Conservation (phyloP, 2,797 vertebrate species). For the Mergus octosetaceus region DNA sequence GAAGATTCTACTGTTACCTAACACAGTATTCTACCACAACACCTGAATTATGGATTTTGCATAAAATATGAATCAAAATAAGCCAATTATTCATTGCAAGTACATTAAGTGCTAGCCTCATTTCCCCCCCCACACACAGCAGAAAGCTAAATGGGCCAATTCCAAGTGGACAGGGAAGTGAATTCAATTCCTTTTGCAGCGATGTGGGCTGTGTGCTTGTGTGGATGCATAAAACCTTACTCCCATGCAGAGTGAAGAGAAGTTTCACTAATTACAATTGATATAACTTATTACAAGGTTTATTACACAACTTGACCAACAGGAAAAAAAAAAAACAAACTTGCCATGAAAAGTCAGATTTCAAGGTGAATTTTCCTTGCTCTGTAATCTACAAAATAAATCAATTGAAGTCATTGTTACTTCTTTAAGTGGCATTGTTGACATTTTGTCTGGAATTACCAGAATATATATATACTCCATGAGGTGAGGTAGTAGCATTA, state of each 20-base stretch:
- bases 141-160: slow-evolving; percentile 7
- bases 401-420: neutral
- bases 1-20: neutral
- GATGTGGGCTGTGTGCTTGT: neutral
- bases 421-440: neutral
- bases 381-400: neutral
- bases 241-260: neutral
- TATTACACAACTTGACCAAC: neutral
- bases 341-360: slow-evolving; percentile 6
- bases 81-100: neutral
- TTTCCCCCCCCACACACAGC: neutral
- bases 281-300: neutral
- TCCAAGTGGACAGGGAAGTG: neutral
- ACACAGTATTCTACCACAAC: neutral
- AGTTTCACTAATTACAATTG: neutral
- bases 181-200: neutral
- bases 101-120: neutral
- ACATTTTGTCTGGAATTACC: slow-evolving; percentile 39
- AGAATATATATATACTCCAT: neutral
- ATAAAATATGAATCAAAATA: neutral
- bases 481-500: neutral
- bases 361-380: slow-evolving; percentile 23
- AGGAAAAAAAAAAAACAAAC: neutral
- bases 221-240: neutral
- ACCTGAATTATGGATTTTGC: neutral